Base-by-base conservation (phyloP, 2,888 invertebrate genomes). In the Abrostola tripartita region DNA sequence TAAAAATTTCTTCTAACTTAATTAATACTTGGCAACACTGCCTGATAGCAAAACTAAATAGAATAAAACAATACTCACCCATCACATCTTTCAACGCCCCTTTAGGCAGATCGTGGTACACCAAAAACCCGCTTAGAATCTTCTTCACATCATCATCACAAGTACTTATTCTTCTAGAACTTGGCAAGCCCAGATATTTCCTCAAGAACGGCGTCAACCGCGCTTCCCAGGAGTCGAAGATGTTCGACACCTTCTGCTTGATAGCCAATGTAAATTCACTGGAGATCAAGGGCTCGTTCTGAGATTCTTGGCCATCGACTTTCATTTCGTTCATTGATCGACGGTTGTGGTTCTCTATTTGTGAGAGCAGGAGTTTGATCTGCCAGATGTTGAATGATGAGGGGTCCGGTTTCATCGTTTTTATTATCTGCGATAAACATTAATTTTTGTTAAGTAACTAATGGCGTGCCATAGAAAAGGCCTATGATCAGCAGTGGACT, bases 381-480 rank as follows among this genome's bases (percentile, higher is more conserved):
- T 98, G 97, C 97, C 97, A 97, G 24, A 97, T 92, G 81, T 96
- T 95, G 81, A 95, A 91, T 0, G 95, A 88, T 5, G 91, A 95
- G 0, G 96, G 95, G 12, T 94, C 89, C 0, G 88, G 89, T 60
- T 92, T 91, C 83, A 96, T 91, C 56, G 91, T 89, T 77, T 95
- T 95, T 71, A 96, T 86, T 71, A 95, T 95, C 95, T 96, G 95
- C 24, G 59, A 64, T 5, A 52, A 37, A 37, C 36, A n/a, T 36
- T 14, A 6, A 12, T 38, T 36, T n/a, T n/a, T n/a, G n/a, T n/a
- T n/a, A n/a, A n/a, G n/a, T n/a, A n/a, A n/a, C n/a, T n/a, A n/a
- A n/a, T n/a, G n/a, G n/a, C n/a, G n/a, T n/a, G n/a, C n/a, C n/a
- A n/a, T n/a, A n/a, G n/a, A n/a, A n/a, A n/a, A n/a, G n/a, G n/a